phyloP scores from a whole-genome alignment of 2,888 invertebrate species.

The Megastigmus dorsalis region DNA sequence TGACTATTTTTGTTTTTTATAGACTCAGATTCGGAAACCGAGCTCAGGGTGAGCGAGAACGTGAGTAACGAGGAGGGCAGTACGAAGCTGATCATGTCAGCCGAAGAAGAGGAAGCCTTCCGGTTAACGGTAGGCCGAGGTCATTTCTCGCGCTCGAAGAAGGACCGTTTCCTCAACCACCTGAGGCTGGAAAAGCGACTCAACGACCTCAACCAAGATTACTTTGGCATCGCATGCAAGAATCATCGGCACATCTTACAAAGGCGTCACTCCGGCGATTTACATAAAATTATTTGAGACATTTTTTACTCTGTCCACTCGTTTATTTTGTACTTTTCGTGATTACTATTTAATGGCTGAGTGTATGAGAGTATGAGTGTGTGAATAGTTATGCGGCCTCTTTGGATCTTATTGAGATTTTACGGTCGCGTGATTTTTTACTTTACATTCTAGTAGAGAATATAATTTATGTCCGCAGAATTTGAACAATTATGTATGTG shows the following conservation, averaged over 20 bases:
- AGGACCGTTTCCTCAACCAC: constrained; percentile 67
- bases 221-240: constrained; percentile 61
- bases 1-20: too few species aligned
- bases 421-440: background rate
- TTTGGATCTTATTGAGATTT: too few species aligned
- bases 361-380: background rate
- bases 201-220: constrained; percentile 65
- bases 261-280: constrained; percentile 43
- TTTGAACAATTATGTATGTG: too few species aligned
- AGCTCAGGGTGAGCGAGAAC: constrained; percentile 50
- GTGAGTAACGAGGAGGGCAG: constrained; percentile 54
- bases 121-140: constrained; percentile 67
- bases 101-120: constrained; percentile 66
- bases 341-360: too few species aligned
- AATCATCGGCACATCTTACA: constrained; percentile 48
- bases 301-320: background rate
- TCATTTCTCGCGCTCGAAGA: constrained; percentile 67
- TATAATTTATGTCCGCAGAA: too few species aligned
- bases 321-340: background rate
- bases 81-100: constrained; percentile 59
- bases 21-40: constrained; percentile 60
- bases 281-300: constrained; percentile 29
- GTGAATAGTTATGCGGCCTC: background rate
- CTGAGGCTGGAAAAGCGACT: constrained; percentile 66
- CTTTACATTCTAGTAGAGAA: background rate